Base-by-base conservation (phyloP, 2,888 invertebrate genomes). In the Subacronicta megacephala region DNA sequence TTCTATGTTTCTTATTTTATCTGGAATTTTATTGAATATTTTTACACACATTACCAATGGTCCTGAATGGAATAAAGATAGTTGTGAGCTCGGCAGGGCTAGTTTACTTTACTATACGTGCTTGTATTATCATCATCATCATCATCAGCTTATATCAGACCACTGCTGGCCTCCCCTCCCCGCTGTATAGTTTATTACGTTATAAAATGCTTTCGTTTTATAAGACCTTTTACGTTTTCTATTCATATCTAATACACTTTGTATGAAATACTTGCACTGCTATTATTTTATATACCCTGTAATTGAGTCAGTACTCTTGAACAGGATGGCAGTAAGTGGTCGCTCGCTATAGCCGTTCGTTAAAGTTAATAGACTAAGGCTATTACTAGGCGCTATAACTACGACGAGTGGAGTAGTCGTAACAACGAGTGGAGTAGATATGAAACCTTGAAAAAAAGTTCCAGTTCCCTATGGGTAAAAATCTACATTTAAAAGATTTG, bases 251-350 rank as follows among this genome's bases (percentile, higher is more conserved):
- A 13, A 52, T 42, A 54, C 16, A 23, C 17, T 36, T 9, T 16
- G 13, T 55, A 31, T 53, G 35, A 70, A 63, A 69, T 55, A 56
- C 41, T 54, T 45, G 41, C 40, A 47, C 42, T 46, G 44, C 61
- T 55, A 62, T 56, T 57, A 60, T 61, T 62, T 66, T 70, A 70
- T 61, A 62, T 61, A 49, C 53, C 45, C 54, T 58, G 62, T 82
- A 82, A 86, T 78, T 78, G 80, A 77, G 75, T 82, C 81, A 83
- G 71, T 69, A 72, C 68, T 61, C 62, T 62, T 49, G 47, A 71
- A 72, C 83, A 83, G 85, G 88, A 87, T 77, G 86, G 47, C 61
- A 72, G 78, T 80, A 77, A 86, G 81, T 83, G 81, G 82, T 62
- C 78, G 55, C 68, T 72, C 67, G 63, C 67, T 74, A 66, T 62